Evolutionary conservation across 2,888 invertebrate species (phyloP), one percentile per base, ranked within the genome.

Genomic region (Monopis laevigella): DNA sequence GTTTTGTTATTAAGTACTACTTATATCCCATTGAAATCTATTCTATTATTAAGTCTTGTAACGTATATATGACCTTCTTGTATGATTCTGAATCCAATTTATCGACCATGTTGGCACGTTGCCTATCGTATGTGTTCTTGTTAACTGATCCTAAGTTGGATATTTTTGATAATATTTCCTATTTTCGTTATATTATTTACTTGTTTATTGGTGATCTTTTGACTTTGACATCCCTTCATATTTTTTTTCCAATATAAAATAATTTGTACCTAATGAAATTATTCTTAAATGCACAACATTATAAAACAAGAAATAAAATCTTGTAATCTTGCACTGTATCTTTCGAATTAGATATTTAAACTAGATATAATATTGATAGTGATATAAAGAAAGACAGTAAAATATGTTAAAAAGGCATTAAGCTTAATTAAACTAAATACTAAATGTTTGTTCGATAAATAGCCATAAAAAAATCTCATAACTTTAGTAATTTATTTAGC

Each of bases 221-320:
- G 40, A 28, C 40, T 43, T 53, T 32, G 16, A 17, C 16, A 16
- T 17, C 5, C 24, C 5, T 7, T 21, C 8, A 21, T 21, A 21
- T 21, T 21, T 7, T 8, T 4, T 16, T 32, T 32, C 32, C 32
- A 32, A 32, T 17, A 17, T 16, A 13, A 16, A 17, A 17, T 32
- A 14, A 17, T 32, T 7, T 13, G 32, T 32, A 11, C 32, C 14
- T 17, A 16, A 13, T 32, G 29, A n/a, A n/a, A n/a, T n/a, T n/a
- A n/a, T n/a, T n/a, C n/a, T n/a, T n/a, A n/a, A n/a, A n/a, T n/a
- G n/a, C n/a, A n/a, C n/a, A n/a, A n/a, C n/a, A n/a, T n/a, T n/a
- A n/a, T n/a, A n/a, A n/a, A n/a, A n/a, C n/a, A n/a, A n/a, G n/a
- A n/a, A n/a, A n/a, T n/a, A n/a, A n/a, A n/a, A n/a, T n/a, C n/a